Conservation (phyloP, 1,140 invertebrate genomes). For the Cotesia chilonis region DNA sequence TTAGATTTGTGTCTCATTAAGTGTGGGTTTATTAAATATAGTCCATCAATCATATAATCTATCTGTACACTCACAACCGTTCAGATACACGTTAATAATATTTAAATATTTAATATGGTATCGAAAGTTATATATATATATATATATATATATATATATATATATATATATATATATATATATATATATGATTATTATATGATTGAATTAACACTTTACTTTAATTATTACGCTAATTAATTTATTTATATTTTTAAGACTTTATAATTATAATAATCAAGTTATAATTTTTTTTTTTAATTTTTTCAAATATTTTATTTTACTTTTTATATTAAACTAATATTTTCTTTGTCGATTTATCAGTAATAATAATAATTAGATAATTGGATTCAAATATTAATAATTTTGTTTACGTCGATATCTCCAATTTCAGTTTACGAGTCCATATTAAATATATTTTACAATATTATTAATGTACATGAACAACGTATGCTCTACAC, state of each 20-base stretch:
- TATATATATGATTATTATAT: not conserved
- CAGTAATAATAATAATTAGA: no score
- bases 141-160: not conserved
- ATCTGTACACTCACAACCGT: constrained; percentile 62
- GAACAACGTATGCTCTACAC: constrained; percentile 63
- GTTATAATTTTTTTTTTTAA: not conserved
- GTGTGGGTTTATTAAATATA: constrained; percentile 51
- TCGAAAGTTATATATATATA: constrained; percentile 36
- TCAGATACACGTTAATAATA: constrained; percentile 60
- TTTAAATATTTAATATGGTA: constrained; percentile 62
- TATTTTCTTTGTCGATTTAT: constrained; percentile 1
- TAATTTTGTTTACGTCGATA: constrained; percentile 24
- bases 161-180: not conserved
- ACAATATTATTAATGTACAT: constrained; percentile 66
- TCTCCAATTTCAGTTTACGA: constrained; percentile 44
- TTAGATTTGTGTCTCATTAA: constrained; percentile 48
- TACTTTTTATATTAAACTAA: constrained; percentile 1
- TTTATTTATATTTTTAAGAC: no score
- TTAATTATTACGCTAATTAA: constrained; percentile 13
- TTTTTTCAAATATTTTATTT: not conserved
- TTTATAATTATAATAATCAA: constrained; percentile 6
- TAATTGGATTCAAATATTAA: not conserved
- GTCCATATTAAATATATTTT: constrained; percentile 65
- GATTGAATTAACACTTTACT: constrained; percentile 29
- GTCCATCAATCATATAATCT: constrained; percentile 56